A percentile compares a stretch with the other conserved stretches of the same genome.
These are phyloP conservation scores for Xylocopa sonorina DNA, from an alignment of 1,140 invertebrate species.

Conservation along the genomic window DNA sequence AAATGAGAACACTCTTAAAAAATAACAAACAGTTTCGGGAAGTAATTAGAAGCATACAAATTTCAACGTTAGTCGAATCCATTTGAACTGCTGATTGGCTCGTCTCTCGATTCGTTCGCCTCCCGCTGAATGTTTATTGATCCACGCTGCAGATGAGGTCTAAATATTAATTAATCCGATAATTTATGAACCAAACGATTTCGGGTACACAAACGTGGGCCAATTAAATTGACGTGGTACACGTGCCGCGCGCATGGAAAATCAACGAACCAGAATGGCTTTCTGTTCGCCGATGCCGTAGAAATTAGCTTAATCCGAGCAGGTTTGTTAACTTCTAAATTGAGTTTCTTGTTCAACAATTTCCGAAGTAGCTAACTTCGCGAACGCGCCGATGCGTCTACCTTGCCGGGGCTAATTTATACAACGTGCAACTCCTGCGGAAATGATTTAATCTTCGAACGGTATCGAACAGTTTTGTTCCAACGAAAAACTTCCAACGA, in stretches of 20 bases:
- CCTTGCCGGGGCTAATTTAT: neutral
- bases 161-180: conserved; percentile 21
- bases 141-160: no score
- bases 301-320: neutral
- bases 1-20: no score
- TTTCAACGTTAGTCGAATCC: no score
- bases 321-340: conserved; percentile 24
- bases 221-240: neutral
- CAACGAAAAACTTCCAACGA: neutral
- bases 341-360: conserved; percentile 27
- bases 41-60: neutral
- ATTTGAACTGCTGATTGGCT: neutral
- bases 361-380: neutral
- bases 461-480: neutral
- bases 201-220: neutral
- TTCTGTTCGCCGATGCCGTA: neutral
- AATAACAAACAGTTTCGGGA: neutral
- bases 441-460: neutral
- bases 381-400: neutral
- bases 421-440: neutral
- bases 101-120: neutral
- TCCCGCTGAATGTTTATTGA: neutral
- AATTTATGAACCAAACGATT: neutral
- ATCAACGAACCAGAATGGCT: neutral
- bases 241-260: no score